Evolutionary conservation across 2,888 invertebrate genomes (phyloP).

Genomic region (Odontocerum albicorne): DNA sequence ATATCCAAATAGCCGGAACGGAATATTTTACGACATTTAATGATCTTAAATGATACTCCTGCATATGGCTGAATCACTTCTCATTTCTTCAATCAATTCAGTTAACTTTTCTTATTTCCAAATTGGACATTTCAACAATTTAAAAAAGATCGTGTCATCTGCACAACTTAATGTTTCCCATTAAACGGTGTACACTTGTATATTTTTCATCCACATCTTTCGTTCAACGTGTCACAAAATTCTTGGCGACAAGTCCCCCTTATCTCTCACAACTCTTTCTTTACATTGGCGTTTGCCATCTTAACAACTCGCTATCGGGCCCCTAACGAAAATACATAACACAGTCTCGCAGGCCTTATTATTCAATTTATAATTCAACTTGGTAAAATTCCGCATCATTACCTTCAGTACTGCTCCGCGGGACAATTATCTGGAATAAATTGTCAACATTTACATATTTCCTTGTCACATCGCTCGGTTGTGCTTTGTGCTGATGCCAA

Average conservation of each 20-base stretch:
- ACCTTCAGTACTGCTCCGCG: conserved; percentile 7
- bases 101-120: too few relatives aligned
- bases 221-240: not conserved
- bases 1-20: too few relatives aligned
- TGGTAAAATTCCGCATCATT: conserved; percentile 24
- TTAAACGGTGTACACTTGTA: too few relatives aligned
- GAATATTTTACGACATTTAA: too few relatives aligned
- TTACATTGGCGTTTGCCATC: conserved; percentile 1
- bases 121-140: too few relatives aligned
- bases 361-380: conserved; percentile 5
- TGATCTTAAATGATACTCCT: too few relatives aligned
- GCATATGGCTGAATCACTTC: too few relatives aligned
- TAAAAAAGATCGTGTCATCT: too few relatives aligned
- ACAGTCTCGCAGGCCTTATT: not conserved
- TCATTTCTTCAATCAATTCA: too few relatives aligned
- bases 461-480: not conserved
- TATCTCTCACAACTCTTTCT: conserved; percentile 4
- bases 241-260: not conserved
- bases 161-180: too few relatives aligned
- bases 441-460: conserved; percentile 31
- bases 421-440: conserved; percentile 33
- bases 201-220: not conserved
- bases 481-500: conserved; percentile 6
- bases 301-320: conserved; percentile 5
- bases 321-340: conserved; percentile 4